Percentiles rank a stretch among this genome's conserved stretches.
These are phyloP conservation scores for Aleadryas rufinucha DNA, from an alignment of 2,113 vertebrate genomes.

Conservation along the genomic window DNA sequence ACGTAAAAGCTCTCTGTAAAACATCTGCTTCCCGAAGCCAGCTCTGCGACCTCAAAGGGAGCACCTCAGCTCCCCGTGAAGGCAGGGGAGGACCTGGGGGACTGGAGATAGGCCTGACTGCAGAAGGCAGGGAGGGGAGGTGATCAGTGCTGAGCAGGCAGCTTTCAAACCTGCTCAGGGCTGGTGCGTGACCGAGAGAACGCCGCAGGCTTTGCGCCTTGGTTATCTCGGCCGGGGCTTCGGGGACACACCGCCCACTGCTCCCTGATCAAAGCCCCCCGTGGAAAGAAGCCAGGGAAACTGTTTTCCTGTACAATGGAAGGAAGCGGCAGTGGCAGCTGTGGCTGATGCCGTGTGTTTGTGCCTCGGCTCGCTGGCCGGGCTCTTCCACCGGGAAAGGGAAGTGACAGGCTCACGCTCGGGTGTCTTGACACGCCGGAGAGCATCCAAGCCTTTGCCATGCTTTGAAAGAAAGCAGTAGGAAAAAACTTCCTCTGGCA, in stretches of 20 bases:
- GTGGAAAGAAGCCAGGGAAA: not conserved
- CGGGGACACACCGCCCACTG: rapidly evolving
- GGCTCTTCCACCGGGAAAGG: rapidly evolving
- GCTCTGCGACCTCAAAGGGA: not conserved
- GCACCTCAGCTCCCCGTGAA: not conserved
- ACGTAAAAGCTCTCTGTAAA: not conserved
- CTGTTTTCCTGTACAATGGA: not conserved
- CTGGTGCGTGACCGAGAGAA: rapidly evolving
- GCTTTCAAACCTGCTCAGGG: not conserved
- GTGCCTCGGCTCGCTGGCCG: not conserved
- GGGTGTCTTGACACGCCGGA: rapidly evolving
- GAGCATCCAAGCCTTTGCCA: not conserved
- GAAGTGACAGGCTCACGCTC: rapidly evolving
- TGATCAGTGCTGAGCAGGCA: not conserved
- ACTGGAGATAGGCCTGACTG: not conserved
- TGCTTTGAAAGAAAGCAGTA: not conserved
- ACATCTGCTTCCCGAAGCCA: not conserved
- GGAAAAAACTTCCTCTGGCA: not conserved
- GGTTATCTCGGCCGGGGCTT: not conserved
- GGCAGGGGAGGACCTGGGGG: not conserved
- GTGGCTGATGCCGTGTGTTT: not conserved
- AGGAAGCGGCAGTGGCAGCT: not conserved
- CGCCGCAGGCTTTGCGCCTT: rapidly evolving
- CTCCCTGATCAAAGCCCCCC: not conserved
- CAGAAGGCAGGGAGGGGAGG: not conserved